Conservation (phyloP, 2,797 vertebrate species). For the Lithobates sylvaticus region DNA sequence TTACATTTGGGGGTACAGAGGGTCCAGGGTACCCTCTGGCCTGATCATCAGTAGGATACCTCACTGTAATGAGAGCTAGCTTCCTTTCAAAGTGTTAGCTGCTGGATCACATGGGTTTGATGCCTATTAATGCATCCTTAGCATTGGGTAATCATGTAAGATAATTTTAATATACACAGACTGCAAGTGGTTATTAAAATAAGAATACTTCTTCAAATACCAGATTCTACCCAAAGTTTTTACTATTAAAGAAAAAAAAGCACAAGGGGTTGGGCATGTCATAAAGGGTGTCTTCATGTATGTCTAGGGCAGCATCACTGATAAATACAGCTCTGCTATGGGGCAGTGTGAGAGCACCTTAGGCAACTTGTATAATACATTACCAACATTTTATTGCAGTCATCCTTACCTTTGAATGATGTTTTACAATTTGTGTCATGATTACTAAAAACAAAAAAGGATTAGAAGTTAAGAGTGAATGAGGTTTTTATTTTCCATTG, state of each 20-base stretch:
- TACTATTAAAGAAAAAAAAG: background rate
- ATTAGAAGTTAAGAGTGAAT: slow-evolving; percentile 1
- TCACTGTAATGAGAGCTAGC: too few relatives aligned
- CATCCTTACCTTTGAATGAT: slow-evolving; percentile 17
- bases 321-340: background rate
- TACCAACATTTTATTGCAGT: background rate
- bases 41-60: too few relatives aligned
- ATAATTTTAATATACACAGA: too few relatives aligned
- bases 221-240: background rate
- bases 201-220: background rate
- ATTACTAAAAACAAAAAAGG: slow-evolving; percentile 23
- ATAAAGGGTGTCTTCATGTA: background rate
- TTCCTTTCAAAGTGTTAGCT: too few relatives aligned
- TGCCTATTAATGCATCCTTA: too few relatives aligned
- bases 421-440: background rate
- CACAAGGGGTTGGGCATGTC: too few relatives aligned
- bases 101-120: too few relatives aligned
- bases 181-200: background rate
- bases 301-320: background rate
- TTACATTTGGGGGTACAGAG: too few relatives aligned
- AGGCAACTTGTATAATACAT: background rate
- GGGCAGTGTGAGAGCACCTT: background rate
- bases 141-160: too few relatives aligned
- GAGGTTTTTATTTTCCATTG: slow-evolving; percentile 28
- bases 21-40: too few relatives aligned